These are phyloP conservation scores for Ecliptopera silaceata DNA, from an alignment of 2,888 invertebrate genomes.

Conservation along the genomic window DNA sequence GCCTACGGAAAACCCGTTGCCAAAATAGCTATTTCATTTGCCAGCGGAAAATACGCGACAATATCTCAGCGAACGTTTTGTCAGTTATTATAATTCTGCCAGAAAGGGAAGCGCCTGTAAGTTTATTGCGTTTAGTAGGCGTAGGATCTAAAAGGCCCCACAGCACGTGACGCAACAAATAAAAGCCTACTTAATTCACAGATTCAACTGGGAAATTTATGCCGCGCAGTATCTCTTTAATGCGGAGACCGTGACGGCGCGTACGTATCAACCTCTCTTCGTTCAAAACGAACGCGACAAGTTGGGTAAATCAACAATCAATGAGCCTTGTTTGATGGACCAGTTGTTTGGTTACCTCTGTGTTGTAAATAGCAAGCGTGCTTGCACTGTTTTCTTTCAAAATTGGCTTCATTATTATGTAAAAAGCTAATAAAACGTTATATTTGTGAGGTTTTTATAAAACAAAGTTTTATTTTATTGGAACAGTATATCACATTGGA, in stretches of 20 bases:
- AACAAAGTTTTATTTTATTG: too few relatives aligned
- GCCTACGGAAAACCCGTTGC: constrained; percentile 38
- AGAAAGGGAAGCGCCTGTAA: constrained; percentile 47
- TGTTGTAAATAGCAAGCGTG: background rate
- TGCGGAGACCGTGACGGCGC: constrained; percentile 74
- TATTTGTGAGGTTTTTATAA: too few relatives aligned
- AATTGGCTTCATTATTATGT: too few relatives aligned
- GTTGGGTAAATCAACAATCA: constrained; percentile 64
- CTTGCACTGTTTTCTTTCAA: background rate
- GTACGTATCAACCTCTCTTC: constrained; percentile 70
- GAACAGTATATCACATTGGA: too few relatives aligned
- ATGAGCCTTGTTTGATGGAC: constrained; percentile 46
- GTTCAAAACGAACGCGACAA: constrained; percentile 56
- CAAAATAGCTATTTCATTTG: constrained; percentile 43
- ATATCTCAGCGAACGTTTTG: constrained; percentile 29
- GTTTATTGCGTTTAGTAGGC: constrained; percentile 57
- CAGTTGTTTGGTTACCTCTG: constrained; percentile 32
- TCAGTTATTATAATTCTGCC: constrained; percentile 38
- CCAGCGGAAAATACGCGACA: constrained; percentile 29
- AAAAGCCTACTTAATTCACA: constrained; percentile 78
- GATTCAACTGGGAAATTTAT: constrained; percentile 76
- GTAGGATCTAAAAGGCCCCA: constrained; percentile 55
- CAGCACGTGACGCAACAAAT: constrained; percentile 76
- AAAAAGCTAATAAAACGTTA: too few relatives aligned
- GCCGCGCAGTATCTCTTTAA: constrained; percentile 76